Evolutionary conservation across 2,113 vertebrate genomes (phyloP).

Genomic region (Apeltes quadracus): DNA sequence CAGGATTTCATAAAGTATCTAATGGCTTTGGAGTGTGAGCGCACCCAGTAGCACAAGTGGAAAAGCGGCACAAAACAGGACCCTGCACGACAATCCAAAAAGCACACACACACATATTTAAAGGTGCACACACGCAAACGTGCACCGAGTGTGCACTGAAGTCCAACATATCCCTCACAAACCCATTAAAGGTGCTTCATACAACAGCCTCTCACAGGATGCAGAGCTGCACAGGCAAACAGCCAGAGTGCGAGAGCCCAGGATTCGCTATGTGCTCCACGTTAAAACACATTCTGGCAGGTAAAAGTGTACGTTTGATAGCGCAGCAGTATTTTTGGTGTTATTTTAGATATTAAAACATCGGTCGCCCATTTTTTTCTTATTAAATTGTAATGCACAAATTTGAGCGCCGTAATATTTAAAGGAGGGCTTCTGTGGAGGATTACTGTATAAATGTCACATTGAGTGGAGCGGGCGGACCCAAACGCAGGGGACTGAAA

Average conservation of each 20-base stretch:
- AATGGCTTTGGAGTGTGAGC: conserved; percentile 79
- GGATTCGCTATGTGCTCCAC: conserved; percentile 52
- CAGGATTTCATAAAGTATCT: conserved; percentile 73
- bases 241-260: conserved; percentile 43
- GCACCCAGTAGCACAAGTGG: conserved; percentile 68
- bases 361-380: conserved; percentile 6
- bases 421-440: conserved; percentile 11
- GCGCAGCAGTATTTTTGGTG: conserved; percentile 13
- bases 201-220: conserved; percentile 71
- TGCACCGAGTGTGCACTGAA: conserved; percentile 51
- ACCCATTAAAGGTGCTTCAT: conserved; percentile 76
- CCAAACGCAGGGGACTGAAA: background rate
- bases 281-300: conserved; percentile 42
- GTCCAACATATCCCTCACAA: conserved; percentile 72
- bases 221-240: conserved; percentile 50
- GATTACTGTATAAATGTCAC: conserved; percentile 3
- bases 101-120: conserved; percentile 53
- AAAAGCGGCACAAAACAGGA: conserved; percentile 66
- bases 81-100: conserved; percentile 73
- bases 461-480: background rate
- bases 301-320: conserved; percentile 30
- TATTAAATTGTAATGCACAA: conserved; percentile 28
- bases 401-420: conserved; percentile 4
- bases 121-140: conserved; percentile 17
- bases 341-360: conserved; percentile 31